Base-by-base conservation (phyloP, 2,888 invertebrate species). In the Morpho deidamia region DNA sequence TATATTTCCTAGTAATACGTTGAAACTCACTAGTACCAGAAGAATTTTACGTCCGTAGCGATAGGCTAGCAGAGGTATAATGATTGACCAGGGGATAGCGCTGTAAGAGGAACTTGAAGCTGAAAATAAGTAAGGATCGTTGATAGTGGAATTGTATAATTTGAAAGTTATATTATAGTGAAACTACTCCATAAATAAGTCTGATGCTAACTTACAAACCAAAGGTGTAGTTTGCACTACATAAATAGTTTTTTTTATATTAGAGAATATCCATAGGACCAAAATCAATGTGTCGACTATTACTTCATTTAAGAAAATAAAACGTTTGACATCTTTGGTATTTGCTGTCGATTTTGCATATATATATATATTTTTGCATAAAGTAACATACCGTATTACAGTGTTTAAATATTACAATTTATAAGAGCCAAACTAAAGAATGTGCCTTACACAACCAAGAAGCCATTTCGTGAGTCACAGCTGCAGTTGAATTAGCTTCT, bases 401-500 rank as follows among this genome's bases (percentile, higher is more conserved):
- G 40, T 12, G 39, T 8, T 5, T n/a, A 14, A n/a, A 8, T 23
- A 8, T 10, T 7, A 7, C 8, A 10, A 35, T 7, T 39, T 40
- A 11, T 44, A 11, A 37, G 7, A 8, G 2, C 14, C 39, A 56
- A 48, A 46, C 35, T 23, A 40, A 44, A 48, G 11, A 35, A 37
- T 37, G 10, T 37, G 23, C 23, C 64, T 49, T 63, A 72, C 73
- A 62, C 33, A 72, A 45, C 73, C 72, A 72, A 5, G 68, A 69
- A 3, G 65, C 69, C 70, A 69, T 74, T 49, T 71, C 68, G 42
- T 61, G 59, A 11, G 58, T 69, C 12, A 71, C 65, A 11, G 65
- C 62, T 12, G 66, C 62, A 4, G 68, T 68, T 0, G 68, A 66
- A 51, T 73, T 72, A 4, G 70, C 69, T 47, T 71, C 68, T 14